phyloP scores from a whole-genome alignment of 2,113 vertebrate genomes.

The Thunnus thynnus region DNA sequence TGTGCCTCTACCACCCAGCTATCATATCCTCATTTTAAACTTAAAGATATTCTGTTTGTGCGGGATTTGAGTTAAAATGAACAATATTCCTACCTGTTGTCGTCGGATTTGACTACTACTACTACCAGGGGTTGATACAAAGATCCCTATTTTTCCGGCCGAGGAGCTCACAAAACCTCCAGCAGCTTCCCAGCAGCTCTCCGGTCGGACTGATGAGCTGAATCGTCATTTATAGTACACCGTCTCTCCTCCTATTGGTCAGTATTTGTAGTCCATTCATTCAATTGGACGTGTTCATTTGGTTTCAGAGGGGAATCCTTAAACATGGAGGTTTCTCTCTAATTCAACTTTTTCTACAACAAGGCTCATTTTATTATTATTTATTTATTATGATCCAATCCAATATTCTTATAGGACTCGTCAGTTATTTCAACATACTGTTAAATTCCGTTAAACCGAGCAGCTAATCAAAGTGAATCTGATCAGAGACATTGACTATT shows the following conservation, averaged over 20 bases:
- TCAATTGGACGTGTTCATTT: conserved; percentile 82
- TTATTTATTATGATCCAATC: too few relatives aligned
- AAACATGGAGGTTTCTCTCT: background rate
- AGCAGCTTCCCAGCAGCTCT: conserved; percentile 62
- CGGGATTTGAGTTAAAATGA: background rate
- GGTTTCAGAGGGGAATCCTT: background rate
- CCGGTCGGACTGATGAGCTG: background rate
- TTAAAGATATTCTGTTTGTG: fast-evolving
- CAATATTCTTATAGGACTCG: too few relatives aligned
- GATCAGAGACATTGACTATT: too few relatives aligned
- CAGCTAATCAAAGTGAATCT: too few relatives aligned
- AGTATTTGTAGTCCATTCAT: conserved; percentile 92
- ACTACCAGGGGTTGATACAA: conserved; percentile 74
- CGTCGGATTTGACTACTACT: conserved; percentile 59
- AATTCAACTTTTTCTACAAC: background rate
- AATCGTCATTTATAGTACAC: conserved; percentile 86
- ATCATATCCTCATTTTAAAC: background rate
- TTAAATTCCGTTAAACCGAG: too few relatives aligned
- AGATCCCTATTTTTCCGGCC: conserved; percentile 79
- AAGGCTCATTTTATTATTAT: too few relatives aligned
- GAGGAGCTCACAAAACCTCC: conserved; percentile 21
- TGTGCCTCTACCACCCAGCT: background rate
- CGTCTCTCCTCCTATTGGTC: conserved; percentile 86
- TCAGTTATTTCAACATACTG: too few relatives aligned
- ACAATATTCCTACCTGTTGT: conserved; percentile 75